Evolutionary conservation across 2,888 invertebrate species (phyloP).

Genomic region (Sarcophaga subvicina): DNA sequence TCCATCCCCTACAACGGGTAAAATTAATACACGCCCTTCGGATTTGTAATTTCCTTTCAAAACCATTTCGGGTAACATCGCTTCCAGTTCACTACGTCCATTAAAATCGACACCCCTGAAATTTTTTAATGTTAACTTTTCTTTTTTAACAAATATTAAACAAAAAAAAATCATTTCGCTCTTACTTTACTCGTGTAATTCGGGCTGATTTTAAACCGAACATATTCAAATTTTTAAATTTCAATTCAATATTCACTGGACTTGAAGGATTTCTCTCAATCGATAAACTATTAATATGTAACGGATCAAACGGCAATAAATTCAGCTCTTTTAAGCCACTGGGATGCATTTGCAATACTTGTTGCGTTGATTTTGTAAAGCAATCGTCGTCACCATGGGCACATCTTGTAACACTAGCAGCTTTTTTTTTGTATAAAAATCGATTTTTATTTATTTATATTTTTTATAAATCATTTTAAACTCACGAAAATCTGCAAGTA

Average conservation of each 20-base stretch:
- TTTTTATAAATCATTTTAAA: not conserved
- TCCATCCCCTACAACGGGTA: conserved; percentile 78
- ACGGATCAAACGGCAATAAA: conserved; percentile 77
- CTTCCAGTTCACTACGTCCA: conserved; percentile 71
- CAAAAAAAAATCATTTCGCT: conserved; percentile 3
- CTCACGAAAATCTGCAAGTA: conserved; percentile 48
- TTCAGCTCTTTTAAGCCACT: conserved; percentile 76
- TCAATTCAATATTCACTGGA: conserved; percentile 78
- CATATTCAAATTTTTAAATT: conserved; percentile 76
- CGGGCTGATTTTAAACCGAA: conserved; percentile 73
- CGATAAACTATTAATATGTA: conserved; percentile 75
- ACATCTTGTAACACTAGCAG: conserved; percentile 55
- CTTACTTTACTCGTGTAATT: conserved; percentile 66
- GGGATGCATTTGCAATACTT: conserved; percentile 69
- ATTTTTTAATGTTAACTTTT: too few species aligned
- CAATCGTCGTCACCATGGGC: conserved; percentile 71
- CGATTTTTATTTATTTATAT: not conserved
- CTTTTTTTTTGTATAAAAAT: conserved; percentile 28
- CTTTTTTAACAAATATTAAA: too few species aligned
- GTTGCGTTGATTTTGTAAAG: conserved; percentile 66
- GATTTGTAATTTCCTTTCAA: conserved; percentile 77
- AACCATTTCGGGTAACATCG: conserved; percentile 72
- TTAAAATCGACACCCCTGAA: conserved; percentile 74
- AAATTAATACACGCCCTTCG: conserved; percentile 76
- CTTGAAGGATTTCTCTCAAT: conserved; percentile 76